Evolutionary conservation across 2,797 vertebrate species (phyloP).

Genomic region (Alexandromys oeconomus): DNA sequence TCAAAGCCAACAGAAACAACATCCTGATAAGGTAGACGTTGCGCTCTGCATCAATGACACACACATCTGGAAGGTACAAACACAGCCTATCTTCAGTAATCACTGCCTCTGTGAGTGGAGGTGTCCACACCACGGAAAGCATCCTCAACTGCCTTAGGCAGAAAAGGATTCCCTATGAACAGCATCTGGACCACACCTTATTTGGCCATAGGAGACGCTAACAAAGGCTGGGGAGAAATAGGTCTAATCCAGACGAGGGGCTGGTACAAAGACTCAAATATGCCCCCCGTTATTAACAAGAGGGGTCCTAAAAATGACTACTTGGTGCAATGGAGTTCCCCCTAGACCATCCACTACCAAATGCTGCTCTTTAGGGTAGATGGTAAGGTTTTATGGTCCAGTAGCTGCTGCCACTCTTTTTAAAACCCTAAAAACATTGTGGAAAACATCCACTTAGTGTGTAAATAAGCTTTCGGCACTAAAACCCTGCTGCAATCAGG

Average conservation of each 20-base stretch:
- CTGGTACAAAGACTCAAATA: constrained; percentile 38
- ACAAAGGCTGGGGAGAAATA: constrained; percentile 15
- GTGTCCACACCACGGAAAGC: not conserved
- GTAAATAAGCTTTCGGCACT: constrained; percentile 37
- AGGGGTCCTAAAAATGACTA: not conserved
- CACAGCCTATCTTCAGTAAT: not conserved
- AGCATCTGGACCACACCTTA: constrained; percentile 70
- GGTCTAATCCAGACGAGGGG: not conserved
- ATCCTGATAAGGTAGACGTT: constrained; percentile 33
- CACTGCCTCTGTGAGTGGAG: not conserved
- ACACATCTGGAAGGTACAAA: not conserved
- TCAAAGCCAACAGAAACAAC: not conserved
- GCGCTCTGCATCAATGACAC: constrained; percentile 31
- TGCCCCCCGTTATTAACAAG: not conserved
- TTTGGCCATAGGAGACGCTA: constrained; percentile 44
- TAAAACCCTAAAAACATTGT: constrained; percentile 15
- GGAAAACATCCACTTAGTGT: constrained; percentile 44
- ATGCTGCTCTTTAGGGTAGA: constrained; percentile 49
- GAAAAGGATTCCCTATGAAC: constrained; percentile 15
- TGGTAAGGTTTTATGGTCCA: constrained; percentile 46
- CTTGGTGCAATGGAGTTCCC: not conserved
- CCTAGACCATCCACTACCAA: not conserved
- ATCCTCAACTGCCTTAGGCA: not conserved
- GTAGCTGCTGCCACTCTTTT: constrained; percentile 51
- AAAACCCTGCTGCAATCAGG: constrained; percentile 60